phyloP scores from a whole-genome alignment of 2,797 vertebrate genomes.

The Gallinago stenura region DNA sequence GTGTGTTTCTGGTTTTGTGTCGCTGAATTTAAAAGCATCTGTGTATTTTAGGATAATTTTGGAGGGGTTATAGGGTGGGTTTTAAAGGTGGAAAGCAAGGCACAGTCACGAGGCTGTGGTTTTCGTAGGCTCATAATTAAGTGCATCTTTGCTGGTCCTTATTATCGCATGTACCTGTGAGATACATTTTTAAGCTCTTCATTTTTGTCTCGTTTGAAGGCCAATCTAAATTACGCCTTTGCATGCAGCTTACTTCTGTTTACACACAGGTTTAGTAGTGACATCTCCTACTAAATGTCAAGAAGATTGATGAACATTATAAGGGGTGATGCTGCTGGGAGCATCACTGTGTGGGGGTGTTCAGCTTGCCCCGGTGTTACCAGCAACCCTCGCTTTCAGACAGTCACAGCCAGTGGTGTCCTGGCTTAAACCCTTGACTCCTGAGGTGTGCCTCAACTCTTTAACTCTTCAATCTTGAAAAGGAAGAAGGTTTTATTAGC shows the following conservation, averaged over 20 bases:
- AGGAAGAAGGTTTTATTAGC: not conserved
- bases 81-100: not conserved
- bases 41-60: not conserved
- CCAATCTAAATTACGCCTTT: not conserved
- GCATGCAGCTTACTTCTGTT: constrained; percentile 4
- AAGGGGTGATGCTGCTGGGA: not conserved
- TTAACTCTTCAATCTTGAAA: not conserved
- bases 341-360: not conserved
- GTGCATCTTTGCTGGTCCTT: not conserved
- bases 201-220: constrained; percentile 23
- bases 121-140: not conserved
- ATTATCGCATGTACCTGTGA: not conserved
- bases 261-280: not conserved
- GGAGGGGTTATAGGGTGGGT: not conserved
- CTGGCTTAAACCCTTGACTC: not conserved
- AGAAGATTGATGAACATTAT: not conserved
- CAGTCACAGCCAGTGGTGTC: not conserved
- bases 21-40: not conserved
- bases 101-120: not conserved
- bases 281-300: not conserved
- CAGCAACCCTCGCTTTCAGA: not conserved
- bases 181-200: not conserved
- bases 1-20: not conserved
- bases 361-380: not conserved
- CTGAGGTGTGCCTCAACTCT: not conserved